Base-by-base conservation (phyloP, 64 coral and sea anemone species). In the Pocillopora damicornis region DNA sequence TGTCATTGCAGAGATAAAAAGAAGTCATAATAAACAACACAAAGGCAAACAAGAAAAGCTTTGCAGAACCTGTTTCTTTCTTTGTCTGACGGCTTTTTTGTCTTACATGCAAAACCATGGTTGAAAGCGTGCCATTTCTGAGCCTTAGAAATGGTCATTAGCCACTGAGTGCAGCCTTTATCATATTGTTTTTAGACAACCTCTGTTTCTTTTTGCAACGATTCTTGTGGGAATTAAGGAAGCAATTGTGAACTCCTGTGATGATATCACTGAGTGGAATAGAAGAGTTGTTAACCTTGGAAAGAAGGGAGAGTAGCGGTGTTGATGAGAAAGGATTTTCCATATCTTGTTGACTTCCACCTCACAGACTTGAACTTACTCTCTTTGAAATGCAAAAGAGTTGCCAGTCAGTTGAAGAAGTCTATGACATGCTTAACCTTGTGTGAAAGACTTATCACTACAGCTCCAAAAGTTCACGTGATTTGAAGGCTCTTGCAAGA, bases 291-390 rank as follows among this genome's bases (percentile, higher is more conserved):
- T 88, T 34, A 88, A 88, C 42, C 1, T 61, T 58, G 86, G 86
- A 59, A 88, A 88, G 37, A 88, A 88, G 63, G 86, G 86, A 22
- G 74, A 60, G 58, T 88, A 34, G 75, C 87, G 22, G 87, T 62
- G 30, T 45, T 89, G 3, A 61, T 79, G 10, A 37, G 63, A 59
- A 63, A 68, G 16, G 79, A 81, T 22, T 15, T 81, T 61, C 79
- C 79, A 60, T 63, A 81, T 22, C 25, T 81, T 15, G 58, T 63
- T 30, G 79, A 81, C 9, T 37, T 76, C 22, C 75, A 76, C 26
- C 26, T 6, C 75, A 76, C 75, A 35, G 75, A 11, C 75, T 76
- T 35, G 75, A 66, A 66, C 63, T 66, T 15, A 20, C 63, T 16
- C 63, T 66, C 15, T 20, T 66, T 20, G 38, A 76, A 18, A 76